phyloP scores from a whole-genome alignment of 2,113 vertebrate species.

The Stegastes partitus region DNA sequence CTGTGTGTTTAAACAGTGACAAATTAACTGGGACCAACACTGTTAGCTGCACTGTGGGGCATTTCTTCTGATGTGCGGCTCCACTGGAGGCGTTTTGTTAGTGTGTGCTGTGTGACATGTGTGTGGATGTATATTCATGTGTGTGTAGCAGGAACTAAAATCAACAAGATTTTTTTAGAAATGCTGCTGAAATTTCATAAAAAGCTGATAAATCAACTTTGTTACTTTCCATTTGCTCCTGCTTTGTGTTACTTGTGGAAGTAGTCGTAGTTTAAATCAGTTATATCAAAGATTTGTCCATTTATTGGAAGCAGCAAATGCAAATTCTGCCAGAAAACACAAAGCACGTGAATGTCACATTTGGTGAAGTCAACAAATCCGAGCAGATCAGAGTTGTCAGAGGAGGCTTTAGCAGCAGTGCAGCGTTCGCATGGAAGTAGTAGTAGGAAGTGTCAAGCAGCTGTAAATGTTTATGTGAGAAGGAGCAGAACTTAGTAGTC shows the following conservation, averaged over 20 bases:
- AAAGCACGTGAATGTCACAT: no score
- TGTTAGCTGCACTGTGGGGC: slow-evolving; percentile 13
- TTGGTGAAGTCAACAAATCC: not conserved
- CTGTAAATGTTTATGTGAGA: not conserved
- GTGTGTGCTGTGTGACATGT: not conserved
- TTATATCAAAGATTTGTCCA: no score
- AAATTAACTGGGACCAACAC: slow-evolving; percentile 42
- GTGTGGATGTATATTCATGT: not conserved
- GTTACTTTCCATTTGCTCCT: no score
- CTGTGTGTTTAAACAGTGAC: slow-evolving; percentile 56
- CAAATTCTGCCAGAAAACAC: no score
- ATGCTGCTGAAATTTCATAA: not conserved
- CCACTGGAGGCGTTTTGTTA: not conserved
- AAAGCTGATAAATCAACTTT: not conserved
- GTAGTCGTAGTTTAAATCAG: no score
- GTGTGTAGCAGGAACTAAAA: not conserved
- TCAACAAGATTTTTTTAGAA: not conserved
- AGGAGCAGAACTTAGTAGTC: not conserved
- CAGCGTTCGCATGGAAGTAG: not conserved
- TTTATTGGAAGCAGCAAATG: no score
- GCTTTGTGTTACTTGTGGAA: no score
- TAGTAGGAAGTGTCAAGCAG: not conserved
- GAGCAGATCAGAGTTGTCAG: not conserved
- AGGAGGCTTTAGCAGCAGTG: not conserved
- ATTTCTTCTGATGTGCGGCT: slow-evolving; percentile 37